Base-by-base conservation (phyloP, 2,888 invertebrate genomes). In the Caenorhabditis sinica region DNA sequence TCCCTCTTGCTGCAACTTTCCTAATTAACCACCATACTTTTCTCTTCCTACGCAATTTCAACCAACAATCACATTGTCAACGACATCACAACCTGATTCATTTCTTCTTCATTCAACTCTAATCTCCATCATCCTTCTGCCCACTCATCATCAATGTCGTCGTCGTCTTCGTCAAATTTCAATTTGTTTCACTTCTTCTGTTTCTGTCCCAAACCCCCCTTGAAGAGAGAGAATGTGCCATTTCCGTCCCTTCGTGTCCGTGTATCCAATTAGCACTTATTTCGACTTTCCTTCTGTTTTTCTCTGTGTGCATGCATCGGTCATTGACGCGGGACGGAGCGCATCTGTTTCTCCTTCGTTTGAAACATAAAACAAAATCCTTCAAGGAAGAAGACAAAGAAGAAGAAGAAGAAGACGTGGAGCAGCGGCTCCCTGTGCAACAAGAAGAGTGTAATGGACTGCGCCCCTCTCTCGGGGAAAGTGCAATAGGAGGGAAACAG, bases 191-290 rank as follows among this genome's bases (percentile, higher is more conserved):
- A 20, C 33, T 36, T 40, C n/a, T n/a, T n/a, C n/a, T n/a, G n/a
- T n/a, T n/a, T n/a, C n/a, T 40, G 11, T 13, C 40, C 40, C 40
- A 6, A 11, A 2, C 40, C 2, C 13, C 40, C 40, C 13, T 13
- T 40, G 11, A 25, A 40, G 43, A 56, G 56, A 56, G 56, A 25
- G 56, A 56, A 28, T 28, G 56, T 53, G 66, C 80, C 68, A 60
- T 68, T 81, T 73, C 60, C 68, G 49, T 53, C 51, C 28, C 4
- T 60, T 1, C 45, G n/a, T 45, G n/a, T 30, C 30, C 13, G 61
- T 40, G 33, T 66, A 73, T 81, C 69, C 81, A 74, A 74, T 74
- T 81, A 74, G 74, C 74, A 74, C 81, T 81, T 81, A 80, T 80
- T 80, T 80, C 80, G 72, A 66, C 72, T 56, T 66, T 43, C 36